Percentiles rank a stretch among this genome's conserved stretches.
phyloP scores from a whole-genome alignment of 2,888 invertebrate species.

The Drosophila limbata region DNA sequence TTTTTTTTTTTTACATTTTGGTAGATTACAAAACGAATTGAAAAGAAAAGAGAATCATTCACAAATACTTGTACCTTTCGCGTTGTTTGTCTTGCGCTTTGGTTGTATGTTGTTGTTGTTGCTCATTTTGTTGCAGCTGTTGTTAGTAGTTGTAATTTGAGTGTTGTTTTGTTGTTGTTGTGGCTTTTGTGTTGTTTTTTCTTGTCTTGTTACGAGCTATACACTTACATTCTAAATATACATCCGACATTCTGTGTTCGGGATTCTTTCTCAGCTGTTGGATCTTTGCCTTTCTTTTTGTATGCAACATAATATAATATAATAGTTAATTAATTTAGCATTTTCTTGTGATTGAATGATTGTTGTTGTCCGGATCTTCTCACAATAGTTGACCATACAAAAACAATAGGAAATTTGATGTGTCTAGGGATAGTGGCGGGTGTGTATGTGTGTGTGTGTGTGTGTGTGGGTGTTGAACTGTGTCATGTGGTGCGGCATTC shows the following conservation, averaged over 20 bases:
- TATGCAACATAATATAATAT: conserved; percentile 8
- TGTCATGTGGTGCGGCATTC: conserved; percentile 9
- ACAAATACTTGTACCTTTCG: conserved; percentile 57
- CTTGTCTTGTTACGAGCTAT: conserved; percentile 40
- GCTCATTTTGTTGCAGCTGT: conserved; percentile 2
- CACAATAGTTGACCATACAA: conserved; percentile 18
- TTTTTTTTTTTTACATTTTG: conserved; percentile 45
- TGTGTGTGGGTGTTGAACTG: conserved; percentile 10
- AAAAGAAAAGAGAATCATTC: conserved; percentile 33
- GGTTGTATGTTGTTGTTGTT: conserved; percentile 14
- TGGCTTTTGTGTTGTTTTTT: conserved; percentile 6
- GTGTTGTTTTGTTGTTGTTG: conserved; percentile 26
- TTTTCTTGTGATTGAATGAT: conserved; percentile 2
- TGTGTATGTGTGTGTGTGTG: not conserved
- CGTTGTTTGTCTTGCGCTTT: conserved; percentile 13
- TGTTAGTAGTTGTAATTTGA: conserved; percentile 23
- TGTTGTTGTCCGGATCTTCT: conserved; percentile 30
- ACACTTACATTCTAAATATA: conserved; percentile 51
- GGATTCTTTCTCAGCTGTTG: conserved; percentile 7
- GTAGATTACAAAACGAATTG: conserved; percentile 30
- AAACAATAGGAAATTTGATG: conserved; percentile 29
- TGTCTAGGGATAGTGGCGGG: conserved; percentile 1
- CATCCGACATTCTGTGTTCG: conserved; percentile 30
- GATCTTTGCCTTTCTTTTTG: not conserved
- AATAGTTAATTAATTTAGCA: conserved; percentile 6